These are phyloP conservation scores for Masnerella sp. DNA, from an alignment of 2,888 invertebrate species.

Conservation along the genomic window DNA sequence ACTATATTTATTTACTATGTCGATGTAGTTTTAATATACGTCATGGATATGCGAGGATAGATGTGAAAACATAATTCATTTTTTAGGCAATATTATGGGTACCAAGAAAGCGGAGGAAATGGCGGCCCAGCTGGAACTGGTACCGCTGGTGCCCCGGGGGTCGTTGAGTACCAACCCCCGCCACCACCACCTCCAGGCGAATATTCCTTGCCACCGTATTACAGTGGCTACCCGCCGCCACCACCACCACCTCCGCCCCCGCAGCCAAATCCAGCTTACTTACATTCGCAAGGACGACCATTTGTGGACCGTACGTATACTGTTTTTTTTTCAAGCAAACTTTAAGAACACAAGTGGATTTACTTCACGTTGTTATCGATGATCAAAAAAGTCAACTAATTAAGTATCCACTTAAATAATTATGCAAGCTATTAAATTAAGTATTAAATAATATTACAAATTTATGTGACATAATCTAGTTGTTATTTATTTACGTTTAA, in stretches of 20 bases:
- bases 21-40: neutral
- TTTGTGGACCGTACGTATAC: slow-evolving; percentile 75
- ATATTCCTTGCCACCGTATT: slow-evolving; percentile 81
- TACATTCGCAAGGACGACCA: slow-evolving; percentile 76
- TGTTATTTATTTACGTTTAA: too few species aligned
- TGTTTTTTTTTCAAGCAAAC: slow-evolving; percentile 2
- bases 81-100: slow-evolving; percentile 74
- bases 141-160: slow-evolving; percentile 76
- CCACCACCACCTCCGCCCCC: slow-evolving; percentile 80
- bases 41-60: neutral
- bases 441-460: too few species aligned
- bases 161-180: slow-evolving; percentile 77
- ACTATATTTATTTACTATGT: neutral
- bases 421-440: too few species aligned
- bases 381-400: too few species aligned
- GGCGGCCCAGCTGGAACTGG: slow-evolving; percentile 76
- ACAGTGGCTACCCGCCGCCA: slow-evolving; percentile 77
- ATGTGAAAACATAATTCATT: neutral
- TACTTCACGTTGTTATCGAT: too few species aligned
- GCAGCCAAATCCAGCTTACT: slow-evolving; percentile 79
- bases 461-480: too few species aligned
- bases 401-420: too few species aligned
- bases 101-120: slow-evolving; percentile 74
- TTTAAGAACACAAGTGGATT: too few species aligned
- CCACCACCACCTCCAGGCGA: slow-evolving; percentile 75